Base-by-base conservation (phyloP, 2,888 invertebrate species). In the Agonopterix subpropinquella region DNA sequence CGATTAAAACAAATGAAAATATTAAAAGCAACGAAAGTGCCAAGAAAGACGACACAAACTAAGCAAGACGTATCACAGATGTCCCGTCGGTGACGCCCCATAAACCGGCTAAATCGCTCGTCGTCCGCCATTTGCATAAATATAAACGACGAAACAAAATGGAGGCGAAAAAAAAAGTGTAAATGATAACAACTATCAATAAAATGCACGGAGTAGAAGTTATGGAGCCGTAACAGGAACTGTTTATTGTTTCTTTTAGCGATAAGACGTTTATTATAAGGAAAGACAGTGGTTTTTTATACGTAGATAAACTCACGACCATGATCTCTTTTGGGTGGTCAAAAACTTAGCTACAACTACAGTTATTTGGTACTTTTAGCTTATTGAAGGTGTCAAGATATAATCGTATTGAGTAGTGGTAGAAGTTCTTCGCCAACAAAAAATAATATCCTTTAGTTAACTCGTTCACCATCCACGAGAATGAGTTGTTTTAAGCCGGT, bases 101-200 rank as follows among this genome's bases (percentile, higher is more conserved):
- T 78, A 77, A 77, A 76, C 64, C 67, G 68, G 67, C 65, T 75
- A 73, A 77, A 78, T 78, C 68, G 77, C 64, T 69, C 66, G 77
- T 67, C 64, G 66, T 51, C 61, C 60, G 47, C 70, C 69, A 70
- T 77, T 74, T 74, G 70, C 77, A 72, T 77, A 71, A 73, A 75
- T 71, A 73, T 68, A 64, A 67, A 69, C 65, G 54, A 51, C 11
- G 45, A 48, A 48, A 43, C 51, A 53, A 56, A 45, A 53, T 52
- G 52, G 53, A 49, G 18, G 41, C 43, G 36, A 49, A 11, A 55
- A 52, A n/a, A n/a, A 62, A 64, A 61, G 59, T 57, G 61, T 51
- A 54, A 62, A 59, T 60, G 64, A 61, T 57, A 47, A 42, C 42
- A 43, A 55, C 55, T 53, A 55, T 55, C 53, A 49, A 55, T 55